Percentiles rank a stretch among this genome's conserved stretches.
These are phyloP conservation scores for Chunga burmeisteri DNA, from an alignment of 2,113 vertebrate species.

Conservation along the genomic window DNA sequence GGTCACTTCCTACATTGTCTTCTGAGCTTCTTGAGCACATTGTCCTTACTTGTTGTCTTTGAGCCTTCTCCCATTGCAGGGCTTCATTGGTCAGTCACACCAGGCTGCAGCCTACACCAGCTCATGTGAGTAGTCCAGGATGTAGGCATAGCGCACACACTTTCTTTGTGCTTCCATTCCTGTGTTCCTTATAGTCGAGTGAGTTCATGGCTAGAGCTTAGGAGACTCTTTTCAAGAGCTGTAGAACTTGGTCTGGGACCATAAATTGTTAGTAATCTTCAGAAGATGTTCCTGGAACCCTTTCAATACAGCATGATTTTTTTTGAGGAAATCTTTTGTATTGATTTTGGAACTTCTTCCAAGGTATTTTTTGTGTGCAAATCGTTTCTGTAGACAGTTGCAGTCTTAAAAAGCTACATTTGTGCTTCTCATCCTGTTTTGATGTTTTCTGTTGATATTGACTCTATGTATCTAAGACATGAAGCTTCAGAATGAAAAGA, in stretches of 20 bases:
- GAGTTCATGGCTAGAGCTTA: neutral
- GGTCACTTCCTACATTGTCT: neutral
- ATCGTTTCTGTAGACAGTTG: neutral
- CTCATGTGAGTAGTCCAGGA: neutral
- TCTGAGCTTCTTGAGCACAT: neutral
- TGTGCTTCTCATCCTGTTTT: neutral
- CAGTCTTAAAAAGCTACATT: neutral
- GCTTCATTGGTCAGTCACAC: accelerated
- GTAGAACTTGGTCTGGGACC: neutral
- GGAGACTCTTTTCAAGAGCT: neutral
- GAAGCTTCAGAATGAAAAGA: neutral
- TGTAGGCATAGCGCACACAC: accelerated
- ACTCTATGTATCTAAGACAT: neutral
- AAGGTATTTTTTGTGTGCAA: neutral
- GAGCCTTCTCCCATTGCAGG: neutral
- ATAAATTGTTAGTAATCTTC: neutral
- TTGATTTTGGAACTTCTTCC: neutral
- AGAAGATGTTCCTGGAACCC: neutral
- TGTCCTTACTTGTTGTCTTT: neutral
- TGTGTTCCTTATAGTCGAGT: accelerated
- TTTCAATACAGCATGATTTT: neutral
- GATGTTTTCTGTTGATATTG: neutral
- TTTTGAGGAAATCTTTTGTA: neutral
- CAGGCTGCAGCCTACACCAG: neutral
- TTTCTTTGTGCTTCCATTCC: neutral